Conservation (phyloP, 2,113 vertebrate species). For the Bujurquina vittata region DNA sequence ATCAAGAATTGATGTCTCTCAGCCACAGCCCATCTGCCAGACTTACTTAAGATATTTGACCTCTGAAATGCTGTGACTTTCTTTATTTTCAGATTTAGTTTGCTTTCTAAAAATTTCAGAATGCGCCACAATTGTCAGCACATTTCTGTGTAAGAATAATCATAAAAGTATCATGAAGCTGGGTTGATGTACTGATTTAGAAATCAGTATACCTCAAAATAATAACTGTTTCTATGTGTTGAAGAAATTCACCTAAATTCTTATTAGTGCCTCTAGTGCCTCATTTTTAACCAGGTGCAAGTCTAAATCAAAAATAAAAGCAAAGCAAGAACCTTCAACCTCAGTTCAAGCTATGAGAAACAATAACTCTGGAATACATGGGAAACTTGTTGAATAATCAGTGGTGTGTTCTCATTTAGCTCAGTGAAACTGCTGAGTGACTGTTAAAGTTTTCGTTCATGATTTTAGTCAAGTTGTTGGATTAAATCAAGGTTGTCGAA, state of each 20-base stretch:
- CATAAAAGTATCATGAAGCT: background rate
- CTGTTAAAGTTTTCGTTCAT: background rate
- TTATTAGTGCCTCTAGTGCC: background rate
- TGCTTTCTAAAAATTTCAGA: background rate
- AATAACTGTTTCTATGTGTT: too few relatives aligned
- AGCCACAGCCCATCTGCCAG: background rate
- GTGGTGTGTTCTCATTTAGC: background rate
- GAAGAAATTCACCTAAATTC: too few relatives aligned
- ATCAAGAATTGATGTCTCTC: slow-evolving; percentile 26
- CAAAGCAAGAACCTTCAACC: background rate
- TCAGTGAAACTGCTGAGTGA: slow-evolving; percentile 19
- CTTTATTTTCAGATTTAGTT: background rate
- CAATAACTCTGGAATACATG: background rate
- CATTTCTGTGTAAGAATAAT: background rate
- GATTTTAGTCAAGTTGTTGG: background rate
- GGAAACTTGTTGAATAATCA: background rate
- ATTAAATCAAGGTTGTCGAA: background rate
- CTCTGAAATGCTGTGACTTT: background rate
- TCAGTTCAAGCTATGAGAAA: background rate
- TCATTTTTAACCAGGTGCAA: background rate
- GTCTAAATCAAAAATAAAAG: background rate
- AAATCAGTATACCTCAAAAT: too few relatives aligned
- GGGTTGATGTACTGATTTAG: background rate
- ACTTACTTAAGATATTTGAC: background rate
- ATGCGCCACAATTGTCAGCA: background rate